Percentiles rank a stretch among this genome's conserved stretches.
Conservation (phyloP, 2,797 vertebrate species). For the Rallus crepitans region DNA sequence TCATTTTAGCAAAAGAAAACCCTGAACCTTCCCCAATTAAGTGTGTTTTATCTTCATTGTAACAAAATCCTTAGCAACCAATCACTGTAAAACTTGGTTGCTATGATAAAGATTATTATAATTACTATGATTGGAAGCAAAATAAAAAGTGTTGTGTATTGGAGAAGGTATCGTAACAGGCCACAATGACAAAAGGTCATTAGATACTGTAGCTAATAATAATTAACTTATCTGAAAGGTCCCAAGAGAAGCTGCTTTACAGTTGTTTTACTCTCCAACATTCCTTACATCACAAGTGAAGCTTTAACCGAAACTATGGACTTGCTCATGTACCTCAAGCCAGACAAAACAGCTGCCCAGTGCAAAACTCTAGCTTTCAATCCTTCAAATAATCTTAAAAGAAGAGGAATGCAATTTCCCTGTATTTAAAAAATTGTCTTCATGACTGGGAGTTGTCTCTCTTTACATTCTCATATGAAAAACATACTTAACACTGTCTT, state of each 20-base stretch:
- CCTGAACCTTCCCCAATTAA: slow-evolving; percentile 27
- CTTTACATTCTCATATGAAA: neutral
- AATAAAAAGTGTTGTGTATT: slow-evolving; percentile 20
- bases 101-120: slow-evolving; percentile 29
- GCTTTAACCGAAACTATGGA: neutral
- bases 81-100: slow-evolving; percentile 14
- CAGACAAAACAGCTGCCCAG: neutral
- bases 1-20: slow-evolving; percentile 44
- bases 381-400: neutral
- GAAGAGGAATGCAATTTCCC: neutral
- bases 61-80: slow-evolving; percentile 38
- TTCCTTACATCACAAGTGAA: neutral
- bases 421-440: neutral
- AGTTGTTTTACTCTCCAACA: neutral
- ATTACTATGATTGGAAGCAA: slow-evolving; percentile 51
- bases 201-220: neutral
- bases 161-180: neutral
- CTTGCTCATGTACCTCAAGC: neutral
- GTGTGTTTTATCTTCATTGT: slow-evolving; percentile 23
- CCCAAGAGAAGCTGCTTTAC: neutral
- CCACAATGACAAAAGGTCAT: neutral
- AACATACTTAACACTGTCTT: neutral
- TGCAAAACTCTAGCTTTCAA: neutral
- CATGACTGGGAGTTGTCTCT: neutral
- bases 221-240: neutral